Base-by-base conservation (phyloP, 1,140 invertebrate species). In the Adoxophyes honmai region DNA sequence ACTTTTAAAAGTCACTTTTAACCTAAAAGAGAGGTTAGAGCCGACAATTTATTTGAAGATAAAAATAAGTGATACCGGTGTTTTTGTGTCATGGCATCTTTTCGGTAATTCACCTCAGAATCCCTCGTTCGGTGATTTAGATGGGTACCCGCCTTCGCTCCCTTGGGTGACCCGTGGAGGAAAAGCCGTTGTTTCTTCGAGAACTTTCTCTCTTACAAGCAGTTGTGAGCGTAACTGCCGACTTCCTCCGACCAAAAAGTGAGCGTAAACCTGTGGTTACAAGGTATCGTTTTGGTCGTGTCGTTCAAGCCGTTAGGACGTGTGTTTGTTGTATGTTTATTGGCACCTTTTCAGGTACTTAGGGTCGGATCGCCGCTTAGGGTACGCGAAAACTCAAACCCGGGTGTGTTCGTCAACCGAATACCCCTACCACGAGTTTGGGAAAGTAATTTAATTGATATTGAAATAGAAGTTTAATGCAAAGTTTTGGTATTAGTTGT, bases 261-360 rank as follows among this genome's bases (percentile, higher is more conserved):
- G 55, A 57, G 51, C 18, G 44, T 57, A 53, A 9, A 13, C 0
- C 1, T 4, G 15, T 11, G 1, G n/a, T 2, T n/a, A 34, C 59
- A 68, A 62, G 48, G 38, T 55, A 54, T 21, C 58, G 18, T 52
- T 59, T 64, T 9, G 7, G 36, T 52, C 54, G 15, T 13, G n/a
- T 34, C 15, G 15, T 18, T 0, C 1, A 21, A 39, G 34, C 33
- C 42, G 7, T 60, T 75, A 62, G 21, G 64, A 52, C 66, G 42
- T 65, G 65, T 58, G 48, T 51, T 15, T 36, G 42, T 59, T 37
- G 54, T 55, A 70, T 70, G 56, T 73, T 70, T 73, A 78, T 78
- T 76, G 78, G 75, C 78, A 83, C 80, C 76, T 83, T 81, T 81
- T 81, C 76, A 75, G 73, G 71, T 78, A 78, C 76, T 83, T 79